Base-by-base conservation (phyloP, 2,888 invertebrate species). In the Amitus sp. region DNA sequence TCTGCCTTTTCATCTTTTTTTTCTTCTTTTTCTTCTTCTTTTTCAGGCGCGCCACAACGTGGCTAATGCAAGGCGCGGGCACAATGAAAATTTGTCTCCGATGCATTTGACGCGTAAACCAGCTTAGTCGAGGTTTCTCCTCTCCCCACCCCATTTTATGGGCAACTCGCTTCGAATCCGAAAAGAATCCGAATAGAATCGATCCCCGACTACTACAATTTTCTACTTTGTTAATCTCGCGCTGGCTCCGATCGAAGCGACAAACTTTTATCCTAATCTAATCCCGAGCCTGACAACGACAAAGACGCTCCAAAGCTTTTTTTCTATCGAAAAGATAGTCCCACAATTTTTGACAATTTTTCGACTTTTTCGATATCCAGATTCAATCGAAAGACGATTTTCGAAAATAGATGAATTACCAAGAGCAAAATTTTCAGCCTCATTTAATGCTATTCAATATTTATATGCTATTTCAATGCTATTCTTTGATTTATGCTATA, bases 31-130 rank as follows among this genome's bases (percentile, higher is more conserved):
- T 27, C 9, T 9, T 9, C 28, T 37, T 7, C 3, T 37, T 59
- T 49, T 40, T 45, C 39, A 23, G 20, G 19, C 52, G 52, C 47
- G 58, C 52, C 43, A 53, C 58, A 61, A 54, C 49, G 51, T 46
- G 49, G 46, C 51, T 67, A 65, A 65, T 65, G 66, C 64, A 42
- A 52, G 54, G 20, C 12, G 50, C 57, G 40, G n/a, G 59, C 63
- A 79, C 79, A 81, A 81, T 78, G 73, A 72, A 78, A 80, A 81
- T 81, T 81, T 81, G 81, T 80, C 81, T 73, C 72, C 75, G 67
- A 66, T 62, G 65, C 68, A 76, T 76, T 79, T 79, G 80, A 81
- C 80, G 80, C 80, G 79, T 75, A 75, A 80, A 78, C 72, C 72
- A 62, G 62, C 70, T 69, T 37, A 7, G 5, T 27, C 6, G 5